Evolutionary conservation across 2,113 vertebrate species (phyloP).

Genomic region (Sterna hirundo): DNA sequence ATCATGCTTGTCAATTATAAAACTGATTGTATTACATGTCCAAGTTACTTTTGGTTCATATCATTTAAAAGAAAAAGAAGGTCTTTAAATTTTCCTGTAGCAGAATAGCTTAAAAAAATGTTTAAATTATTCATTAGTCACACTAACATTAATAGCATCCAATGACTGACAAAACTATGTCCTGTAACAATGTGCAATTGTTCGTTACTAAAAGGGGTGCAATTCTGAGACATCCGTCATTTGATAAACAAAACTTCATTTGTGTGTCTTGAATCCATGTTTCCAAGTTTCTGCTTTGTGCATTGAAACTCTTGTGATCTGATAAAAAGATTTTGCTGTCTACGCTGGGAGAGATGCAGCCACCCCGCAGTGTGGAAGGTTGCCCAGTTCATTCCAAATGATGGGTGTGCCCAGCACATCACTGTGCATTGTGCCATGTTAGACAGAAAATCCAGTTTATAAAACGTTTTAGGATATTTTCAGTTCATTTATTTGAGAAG

Average conservation of each 20-base stretch:
- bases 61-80: constrained; percentile 26
- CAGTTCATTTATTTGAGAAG: not conserved
- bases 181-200: not conserved
- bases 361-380: not conserved
- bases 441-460: not conserved
- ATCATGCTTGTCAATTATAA: constrained; percentile 47
- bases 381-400: not conserved
- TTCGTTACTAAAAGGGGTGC: not conserved
- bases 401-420: too few relatives aligned
- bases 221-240: not conserved
- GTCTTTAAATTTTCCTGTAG: constrained; percentile 4
- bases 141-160: not conserved
- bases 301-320: not conserved
- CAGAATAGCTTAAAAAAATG: not conserved
- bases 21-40: constrained; percentile 50
- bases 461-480: not conserved
- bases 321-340: not conserved
- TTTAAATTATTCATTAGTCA: constrained; percentile 50
- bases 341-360: not conserved
- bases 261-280: not conserved
- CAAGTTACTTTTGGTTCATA: constrained; percentile 41
- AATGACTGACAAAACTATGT: not conserved
- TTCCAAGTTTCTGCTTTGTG: not conserved
- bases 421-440: not conserved
- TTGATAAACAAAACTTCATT: not conserved